These are phyloP conservation scores for Tetraneura akinire DNA, from an alignment of 1,140 invertebrate species.

Conservation along the genomic window DNA sequence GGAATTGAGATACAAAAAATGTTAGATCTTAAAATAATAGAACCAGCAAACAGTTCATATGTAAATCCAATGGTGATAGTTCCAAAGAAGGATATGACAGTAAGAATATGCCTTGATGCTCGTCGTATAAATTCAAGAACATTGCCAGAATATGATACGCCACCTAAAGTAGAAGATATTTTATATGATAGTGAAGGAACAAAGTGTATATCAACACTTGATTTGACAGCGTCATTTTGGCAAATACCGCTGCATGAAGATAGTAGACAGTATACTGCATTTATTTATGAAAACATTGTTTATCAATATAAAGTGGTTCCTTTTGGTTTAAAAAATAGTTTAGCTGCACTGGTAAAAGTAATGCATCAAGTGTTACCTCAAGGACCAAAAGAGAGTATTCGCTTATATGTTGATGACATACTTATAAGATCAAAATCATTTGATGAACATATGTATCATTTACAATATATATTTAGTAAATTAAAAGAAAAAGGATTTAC, in stretches of 20 bases:
- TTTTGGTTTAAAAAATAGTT: not conserved
- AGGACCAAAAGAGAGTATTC: not conserved
- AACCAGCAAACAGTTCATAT: too few relatives aligned
- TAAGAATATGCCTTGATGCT: not conserved
- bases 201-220: not conserved
- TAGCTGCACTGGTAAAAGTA: not conserved
- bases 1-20: too few relatives aligned
- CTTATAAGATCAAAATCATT: not conserved
- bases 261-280: not conserved
- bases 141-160: not conserved
- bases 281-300: not conserved
- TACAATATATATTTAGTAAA: too few relatives aligned
- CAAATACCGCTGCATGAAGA: not conserved
- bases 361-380: not conserved
- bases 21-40: too few relatives aligned
- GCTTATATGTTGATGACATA: constrained; percentile 9
- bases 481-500: not conserved
- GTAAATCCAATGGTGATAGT: not conserved
- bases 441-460: constrained; percentile 4
- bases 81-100: not conserved
- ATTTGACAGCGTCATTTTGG: not conserved
- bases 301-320: not conserved
- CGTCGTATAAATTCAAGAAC: not conserved
- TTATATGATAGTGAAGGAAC: not conserved
- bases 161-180: not conserved